Conservation (phyloP, 2,888 invertebrate species). For the Rhamphomyia laevipes region DNA sequence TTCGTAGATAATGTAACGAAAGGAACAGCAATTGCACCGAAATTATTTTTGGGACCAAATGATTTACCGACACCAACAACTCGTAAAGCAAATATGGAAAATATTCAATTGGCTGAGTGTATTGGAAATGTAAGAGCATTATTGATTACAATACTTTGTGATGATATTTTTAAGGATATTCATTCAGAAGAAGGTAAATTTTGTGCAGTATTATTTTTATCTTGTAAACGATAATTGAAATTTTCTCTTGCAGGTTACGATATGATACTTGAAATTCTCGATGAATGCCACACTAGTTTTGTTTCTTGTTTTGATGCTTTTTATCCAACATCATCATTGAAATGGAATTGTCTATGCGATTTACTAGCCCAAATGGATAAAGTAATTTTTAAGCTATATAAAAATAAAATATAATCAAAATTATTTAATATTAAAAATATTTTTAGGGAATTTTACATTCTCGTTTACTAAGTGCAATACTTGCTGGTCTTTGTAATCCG, state of each 20-base stretch:
- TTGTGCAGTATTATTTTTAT: conserved; percentile 13
- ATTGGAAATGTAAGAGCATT: conserved; percentile 75
- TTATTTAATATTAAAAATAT: neutral
- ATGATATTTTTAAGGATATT: conserved; percentile 43
- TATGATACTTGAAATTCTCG: conserved; percentile 62
- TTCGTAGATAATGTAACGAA: conserved; percentile 12
- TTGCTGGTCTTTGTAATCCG: conserved; percentile 75
- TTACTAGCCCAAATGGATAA: conserved; percentile 59
- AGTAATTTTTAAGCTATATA: conserved; percentile 36
- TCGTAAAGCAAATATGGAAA: conserved; percentile 42
- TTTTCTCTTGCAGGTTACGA: conserved; percentile 37
- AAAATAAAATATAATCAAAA: neutral
- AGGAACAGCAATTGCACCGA: conserved; percentile 13
- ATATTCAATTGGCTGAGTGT: conserved; percentile 69
- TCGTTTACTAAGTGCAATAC: conserved; percentile 62
- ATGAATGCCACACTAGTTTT: conserved; percentile 84
- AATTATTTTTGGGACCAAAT: conserved; percentile 15
- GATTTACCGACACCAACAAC: conserved; percentile 18
- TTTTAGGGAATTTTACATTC: conserved; percentile 29
- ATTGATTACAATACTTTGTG: conserved; percentile 71
- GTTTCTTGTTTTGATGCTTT: conserved; percentile 91
- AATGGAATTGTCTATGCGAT: conserved; percentile 87
- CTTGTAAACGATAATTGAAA: conserved; percentile 12
- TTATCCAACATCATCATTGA: conserved; percentile 84
- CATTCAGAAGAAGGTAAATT: conserved; percentile 28